A percentile compares a stretch with the other conserved stretches of the same genome.
These are phyloP conservation scores for Ciona savignyi DNA, from an alignment of 23 tunicate genomes.

Conservation along the genomic window DNA sequence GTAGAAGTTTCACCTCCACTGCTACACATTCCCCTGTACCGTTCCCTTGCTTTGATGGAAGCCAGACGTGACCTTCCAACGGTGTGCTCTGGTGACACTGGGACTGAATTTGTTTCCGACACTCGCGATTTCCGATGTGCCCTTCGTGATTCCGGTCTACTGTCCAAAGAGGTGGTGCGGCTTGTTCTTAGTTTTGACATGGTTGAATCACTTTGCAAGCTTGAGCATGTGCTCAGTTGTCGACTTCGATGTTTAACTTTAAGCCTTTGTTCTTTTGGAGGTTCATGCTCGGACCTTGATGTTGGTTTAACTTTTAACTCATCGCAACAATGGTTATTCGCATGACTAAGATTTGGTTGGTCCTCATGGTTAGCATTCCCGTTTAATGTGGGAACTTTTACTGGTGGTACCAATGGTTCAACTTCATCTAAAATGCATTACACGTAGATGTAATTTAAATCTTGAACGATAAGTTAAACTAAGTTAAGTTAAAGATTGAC, in stretches of 20 bases:
- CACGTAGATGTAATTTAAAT: too few relatives aligned
- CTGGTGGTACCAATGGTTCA: not conserved
- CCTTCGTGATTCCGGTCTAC: not conserved
- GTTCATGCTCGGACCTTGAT: not conserved
- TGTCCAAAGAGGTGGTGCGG: not conserved
- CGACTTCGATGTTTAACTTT: not conserved
- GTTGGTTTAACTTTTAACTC: not conserved
- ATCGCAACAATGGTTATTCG: not conserved
- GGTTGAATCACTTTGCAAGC: not conserved
- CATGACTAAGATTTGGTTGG: not conserved
- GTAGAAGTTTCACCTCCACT: not conserved
- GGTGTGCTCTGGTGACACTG: not conserved
- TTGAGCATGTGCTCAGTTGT: not conserved
- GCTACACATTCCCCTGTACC: not conserved
- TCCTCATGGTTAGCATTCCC: not conserved
- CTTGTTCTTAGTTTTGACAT: not conserved
- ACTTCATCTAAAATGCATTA: not conserved
- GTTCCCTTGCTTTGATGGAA: not conserved
- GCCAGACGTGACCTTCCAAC: not conserved
- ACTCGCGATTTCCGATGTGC: not conserved
- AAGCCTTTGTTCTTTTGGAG: not conserved
- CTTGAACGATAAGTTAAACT: too few relatives aligned
- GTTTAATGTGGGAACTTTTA: not conserved
- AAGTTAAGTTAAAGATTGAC: too few relatives aligned
- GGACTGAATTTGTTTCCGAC: not conserved